Percentiles rank a stretch among this genome's conserved stretches.
Conservation (phyloP, 2,797 vertebrate genomes). For the Harpagifer antarcticus region DNA sequence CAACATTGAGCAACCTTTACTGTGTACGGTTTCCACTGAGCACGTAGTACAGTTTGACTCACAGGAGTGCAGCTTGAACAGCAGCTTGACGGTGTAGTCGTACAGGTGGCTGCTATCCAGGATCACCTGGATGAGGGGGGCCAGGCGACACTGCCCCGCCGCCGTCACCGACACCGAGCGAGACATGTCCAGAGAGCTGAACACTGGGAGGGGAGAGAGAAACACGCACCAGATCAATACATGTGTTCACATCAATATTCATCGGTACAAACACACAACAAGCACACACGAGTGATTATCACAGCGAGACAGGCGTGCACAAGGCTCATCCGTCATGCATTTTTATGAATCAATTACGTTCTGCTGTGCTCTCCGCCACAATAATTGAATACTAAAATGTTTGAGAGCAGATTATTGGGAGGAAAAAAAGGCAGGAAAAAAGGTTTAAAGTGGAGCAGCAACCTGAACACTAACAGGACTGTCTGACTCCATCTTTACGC, state of each 20-base stretch:
- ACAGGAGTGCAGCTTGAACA: conserved; percentile 99
- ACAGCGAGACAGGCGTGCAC: neutral
- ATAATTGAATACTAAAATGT: conserved; percentile 26
- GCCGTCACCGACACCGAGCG: conserved; percentile 96
- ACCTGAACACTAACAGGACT: conserved; percentile 65
- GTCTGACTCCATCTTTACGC: conserved; percentile 54
- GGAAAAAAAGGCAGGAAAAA: neutral
- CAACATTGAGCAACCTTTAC: neutral
- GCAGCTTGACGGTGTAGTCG: conserved; percentile 96
- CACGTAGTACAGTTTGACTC: conserved; percentile 76
- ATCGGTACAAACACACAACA: conserved; percentile 2
- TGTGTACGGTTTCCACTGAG: neutral
- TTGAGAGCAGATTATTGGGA: conserved; percentile 5
- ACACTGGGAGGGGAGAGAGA: conserved; percentile 83
- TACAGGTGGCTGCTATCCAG: conserved; percentile 97
- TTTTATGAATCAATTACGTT: conserved; percentile 25
- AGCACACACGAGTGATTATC: conserved; percentile 5
- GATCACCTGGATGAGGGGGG: conserved; percentile 97
- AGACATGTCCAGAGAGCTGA: conserved; percentile 97
- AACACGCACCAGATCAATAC: conserved; percentile 4
- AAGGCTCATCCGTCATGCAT: conserved; percentile 14
- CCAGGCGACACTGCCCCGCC: conserved; percentile 96
- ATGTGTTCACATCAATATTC: conserved; percentile 2
- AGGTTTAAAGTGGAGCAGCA: conserved; percentile 24
- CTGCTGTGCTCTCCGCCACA: neutral